These are phyloP conservation scores for Ips nitidus DNA, from an alignment of 1,140 invertebrate genomes.

Conservation along the genomic window DNA sequence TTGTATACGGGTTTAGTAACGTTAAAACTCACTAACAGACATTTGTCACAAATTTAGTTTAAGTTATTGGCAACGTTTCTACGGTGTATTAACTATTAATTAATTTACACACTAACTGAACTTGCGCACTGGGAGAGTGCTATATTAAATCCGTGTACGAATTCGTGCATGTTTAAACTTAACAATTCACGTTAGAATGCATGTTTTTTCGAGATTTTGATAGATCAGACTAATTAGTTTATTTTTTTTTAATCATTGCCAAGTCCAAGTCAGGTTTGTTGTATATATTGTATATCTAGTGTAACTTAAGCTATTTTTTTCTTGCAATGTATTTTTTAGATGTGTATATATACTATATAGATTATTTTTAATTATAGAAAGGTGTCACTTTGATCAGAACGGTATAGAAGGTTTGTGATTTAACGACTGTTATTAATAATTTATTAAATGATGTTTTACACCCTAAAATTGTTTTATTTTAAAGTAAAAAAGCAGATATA, in stretches of 20 bases:
- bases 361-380: slow-evolving; percentile 24
- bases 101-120: too few species aligned
- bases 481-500: too few species aligned
- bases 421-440: slow-evolving; percentile 6
- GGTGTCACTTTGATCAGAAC: slow-evolving; percentile 2
- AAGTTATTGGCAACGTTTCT: too few species aligned
- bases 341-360: slow-evolving; percentile 45
- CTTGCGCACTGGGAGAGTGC: neutral
- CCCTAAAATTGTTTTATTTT: neutral
- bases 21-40: too few species aligned
- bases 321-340: slow-evolving; percentile 53
- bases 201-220: slow-evolving; percentile 6
- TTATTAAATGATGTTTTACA: slow-evolving; percentile 4
- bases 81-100: too few species aligned
- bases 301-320: slow-evolving; percentile 50
- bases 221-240: slow-evolving; percentile 24
- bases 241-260: slow-evolving; percentile 44
- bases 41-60: too few species aligned
- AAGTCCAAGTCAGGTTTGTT: slow-evolving; percentile 43
- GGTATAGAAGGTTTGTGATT: slow-evolving; percentile 23
- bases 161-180: neutral
- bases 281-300: slow-evolving; percentile 52
- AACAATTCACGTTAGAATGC: neutral
- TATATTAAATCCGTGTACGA: slow-evolving; percentile 13
- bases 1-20: too few species aligned